Evolutionary conservation across 1,140 invertebrate species (phyloP), one percentile per base, ranked within the genome.

Genomic region (Diabrotica virgifera): DNA sequence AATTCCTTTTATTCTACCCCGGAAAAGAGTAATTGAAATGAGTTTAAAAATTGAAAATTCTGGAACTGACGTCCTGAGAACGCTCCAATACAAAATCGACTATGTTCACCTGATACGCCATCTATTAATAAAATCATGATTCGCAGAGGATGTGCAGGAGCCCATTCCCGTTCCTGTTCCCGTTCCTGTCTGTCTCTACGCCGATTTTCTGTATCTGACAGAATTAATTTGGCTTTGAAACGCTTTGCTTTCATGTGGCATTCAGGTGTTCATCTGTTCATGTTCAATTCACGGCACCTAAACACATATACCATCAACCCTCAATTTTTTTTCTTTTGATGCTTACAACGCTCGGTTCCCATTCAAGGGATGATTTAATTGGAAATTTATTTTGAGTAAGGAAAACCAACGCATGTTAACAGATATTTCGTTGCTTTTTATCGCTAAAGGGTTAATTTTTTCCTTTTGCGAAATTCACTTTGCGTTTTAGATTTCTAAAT

Each of bases 121-220:
- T 73, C 71, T 73, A 73, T 73, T 73, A 73, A 73, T 73, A 73
- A 73, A 73, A 70, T 71, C 69, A 73, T 72, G 71, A 72, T 69
- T 68, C 68, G 51, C 59, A 36, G 12, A 38, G 40, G 59, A 60
- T 60, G 59, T 60, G 57, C 24, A 46, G 40, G 24, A 46, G 40
- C 40, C 40, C 40, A 46, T 46, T 46, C 40, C 40, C 40, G 40
- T n/a, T n/a, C n/a, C n/a, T n/a, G 24, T 24, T 24, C 24, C 24
- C 24, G 24, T 24, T 24, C 38, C 37, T 38, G 59, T 54, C 62
- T 66, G 63, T 69, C 63, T 65, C 24, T 46, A 40, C 56, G 65
- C 36, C 50, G 64, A 36, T 58, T 54, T 38, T 67, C 65, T 73
- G 71, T 60, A 55, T 69, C 65, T 72, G 71, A 71, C 69, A 73